Evolutionary conservation across 2,797 vertebrate species (phyloP), one percentile per base, ranked within the genome.

Genomic region (Pseudochromis fuscus): DNA sequence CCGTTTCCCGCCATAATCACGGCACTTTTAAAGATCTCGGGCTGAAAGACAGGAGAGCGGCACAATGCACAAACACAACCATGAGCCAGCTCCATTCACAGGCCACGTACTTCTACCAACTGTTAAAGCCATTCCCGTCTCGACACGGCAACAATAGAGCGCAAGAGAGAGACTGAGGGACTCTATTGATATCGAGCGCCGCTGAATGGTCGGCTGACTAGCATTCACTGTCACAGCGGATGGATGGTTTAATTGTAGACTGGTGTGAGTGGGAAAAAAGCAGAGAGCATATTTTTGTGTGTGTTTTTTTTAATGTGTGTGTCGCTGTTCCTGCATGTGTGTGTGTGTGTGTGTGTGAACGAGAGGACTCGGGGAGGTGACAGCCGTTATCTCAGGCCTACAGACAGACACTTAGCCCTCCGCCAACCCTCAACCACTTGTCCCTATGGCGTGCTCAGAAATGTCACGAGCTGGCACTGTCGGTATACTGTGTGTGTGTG

Each of bases 371-470:
- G 16, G 83, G 81, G 89, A 88, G 81, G 87, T 91, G 90, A 89
- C 89, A 80, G 84, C 81, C 70, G 87, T 93, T 94, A 93, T 94
- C 92, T 91, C 88, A 58, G 78, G 84, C 84, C 89, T 86, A 88
- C 92, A 93, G 93, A 93, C 89, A 79, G 79, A 87, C 88, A 83
- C 89, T 93, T 90, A 91, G 87, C 83, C 70, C 71, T 69, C 67
- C 70, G 87, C 90, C 91, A 92, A 83, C 82, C 86, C 85, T 90
- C 88, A 81, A 81, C 84, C 87, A 84, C 74, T 87, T 61, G 81
- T 91, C 90, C 89, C 91, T 63, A 72, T 86, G 89, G 89, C 89
- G 80, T 76, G 86, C 87, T 92, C 87, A 89, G 77, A 92, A 93
- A 92, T 92, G 90, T 92, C 90, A 92, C 19, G 75, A 83, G 86